phyloP scores from a whole-genome alignment of 2,113 vertebrate genomes.

The Psophia crepitans region DNA sequence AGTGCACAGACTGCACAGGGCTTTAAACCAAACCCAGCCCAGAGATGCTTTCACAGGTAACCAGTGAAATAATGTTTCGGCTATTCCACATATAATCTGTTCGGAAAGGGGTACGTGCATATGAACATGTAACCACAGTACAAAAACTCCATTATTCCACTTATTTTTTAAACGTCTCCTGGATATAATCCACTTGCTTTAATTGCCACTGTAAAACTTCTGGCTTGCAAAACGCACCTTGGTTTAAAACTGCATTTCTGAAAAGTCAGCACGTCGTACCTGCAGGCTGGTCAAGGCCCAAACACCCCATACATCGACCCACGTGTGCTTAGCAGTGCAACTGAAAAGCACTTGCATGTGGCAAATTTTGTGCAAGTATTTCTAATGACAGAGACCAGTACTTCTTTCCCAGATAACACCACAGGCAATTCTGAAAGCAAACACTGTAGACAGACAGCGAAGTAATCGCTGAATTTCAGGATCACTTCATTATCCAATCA shows the following conservation, averaged over 20 bases:
- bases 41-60: not conserved
- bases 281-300: not conserved
- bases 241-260: not conserved
- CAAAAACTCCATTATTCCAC: not conserved
- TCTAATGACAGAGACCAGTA: not conserved
- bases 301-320: not conserved
- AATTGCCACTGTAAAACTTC: not conserved
- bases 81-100: not conserved
- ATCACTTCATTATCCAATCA: constrained; percentile 48
- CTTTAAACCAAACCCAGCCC: not conserved
- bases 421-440: constrained; percentile 21
- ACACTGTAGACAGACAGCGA: constrained; percentile 13
- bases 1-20: not conserved
- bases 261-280: not conserved
- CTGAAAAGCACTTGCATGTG: not conserved
- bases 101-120: not conserved
- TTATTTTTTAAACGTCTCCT: not conserved
- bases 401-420: not conserved
- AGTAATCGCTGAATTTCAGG: constrained; percentile 30
- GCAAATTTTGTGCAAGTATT: not conserved
- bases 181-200: not conserved
- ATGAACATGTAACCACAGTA: not conserved
- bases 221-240: not conserved
- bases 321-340: not conserved
- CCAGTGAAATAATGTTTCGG: not conserved